phyloP scores from a whole-genome alignment of 2,888 invertebrate species.

The Tethea ocularis region DNA sequence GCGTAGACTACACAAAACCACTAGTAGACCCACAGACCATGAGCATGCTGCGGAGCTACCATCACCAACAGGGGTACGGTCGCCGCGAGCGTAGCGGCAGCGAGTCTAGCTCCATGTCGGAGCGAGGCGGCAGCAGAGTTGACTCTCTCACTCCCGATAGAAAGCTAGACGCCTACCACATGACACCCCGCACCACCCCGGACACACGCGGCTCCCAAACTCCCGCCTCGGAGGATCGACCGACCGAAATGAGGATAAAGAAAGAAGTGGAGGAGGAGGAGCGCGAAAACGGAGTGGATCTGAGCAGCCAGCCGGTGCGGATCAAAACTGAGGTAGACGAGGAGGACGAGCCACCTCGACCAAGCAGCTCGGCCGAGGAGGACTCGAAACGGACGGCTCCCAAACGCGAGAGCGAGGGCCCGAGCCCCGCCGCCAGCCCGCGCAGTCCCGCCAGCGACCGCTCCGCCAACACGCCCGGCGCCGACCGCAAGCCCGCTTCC shows the following conservation, averaged over 20 bases:
- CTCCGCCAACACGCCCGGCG: constrained; percentile 88
- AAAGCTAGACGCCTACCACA: constrained; percentile 86
- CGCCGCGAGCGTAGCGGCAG: constrained; percentile 93
- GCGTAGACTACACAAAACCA: constrained; percentile 96
- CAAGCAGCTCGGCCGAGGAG: constrained; percentile 65
- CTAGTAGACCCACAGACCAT: constrained; percentile 94
- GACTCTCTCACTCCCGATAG: constrained; percentile 93
- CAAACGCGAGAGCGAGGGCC: constrained; percentile 83
- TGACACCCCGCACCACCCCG: constrained; percentile 87
- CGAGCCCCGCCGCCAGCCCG: constrained; percentile 85
- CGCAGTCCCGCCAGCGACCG: constrained; percentile 91
- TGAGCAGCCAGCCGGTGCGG: constrained; percentile 75
- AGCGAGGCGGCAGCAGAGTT: constrained; percentile 90
- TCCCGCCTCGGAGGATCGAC: constrained; percentile 85
- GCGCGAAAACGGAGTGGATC: constrained; percentile 76
- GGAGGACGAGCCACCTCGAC: constrained; percentile 81
- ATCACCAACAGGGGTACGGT: constrained; percentile 86
- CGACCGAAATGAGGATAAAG: constrained; percentile 83
- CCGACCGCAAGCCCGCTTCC: constrained; percentile 85
- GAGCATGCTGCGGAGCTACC: constrained; percentile 91
- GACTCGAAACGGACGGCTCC: constrained; percentile 65
- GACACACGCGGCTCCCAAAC: constrained; percentile 86
- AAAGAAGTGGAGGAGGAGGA: constrained; percentile 82
- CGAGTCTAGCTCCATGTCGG: constrained; percentile 94
- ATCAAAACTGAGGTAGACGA: constrained; percentile 87